A percentile compares a stretch with the other conserved stretches of the same genome.
Conservation (phyloP, 1,140 invertebrate genomes). For the Hyphantria cunea region DNA sequence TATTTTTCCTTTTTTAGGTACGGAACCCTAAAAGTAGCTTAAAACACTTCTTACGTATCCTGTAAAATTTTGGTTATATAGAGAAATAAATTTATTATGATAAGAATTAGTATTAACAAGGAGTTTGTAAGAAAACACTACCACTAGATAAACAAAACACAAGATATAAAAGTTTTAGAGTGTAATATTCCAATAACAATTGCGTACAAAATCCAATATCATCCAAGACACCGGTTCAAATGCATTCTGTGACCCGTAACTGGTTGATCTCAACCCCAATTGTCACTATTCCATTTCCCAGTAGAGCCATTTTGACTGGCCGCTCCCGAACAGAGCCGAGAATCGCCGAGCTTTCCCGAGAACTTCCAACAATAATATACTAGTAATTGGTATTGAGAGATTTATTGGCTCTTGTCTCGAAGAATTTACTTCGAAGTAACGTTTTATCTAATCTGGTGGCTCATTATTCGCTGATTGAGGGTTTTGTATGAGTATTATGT, state of each 20-base stretch:
- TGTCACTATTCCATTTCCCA: slow-evolving; percentile 48
- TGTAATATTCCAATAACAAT: no score
- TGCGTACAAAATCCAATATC: not conserved
- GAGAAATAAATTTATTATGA: no score
- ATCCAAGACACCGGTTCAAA: slow-evolving; percentile 12
- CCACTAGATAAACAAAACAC: no score
- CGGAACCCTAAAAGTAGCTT: no score
- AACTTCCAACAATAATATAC: slow-evolving; percentile 48
- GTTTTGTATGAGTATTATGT: slow-evolving; percentile 44
- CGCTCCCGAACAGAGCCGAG: slow-evolving; percentile 23
- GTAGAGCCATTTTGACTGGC: slow-evolving; percentile 46
- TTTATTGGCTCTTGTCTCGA: slow-evolving; percentile 52
- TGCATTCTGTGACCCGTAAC: slow-evolving; percentile 24
- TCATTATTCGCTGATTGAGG: slow-evolving; percentile 64
- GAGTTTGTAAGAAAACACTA: no score
- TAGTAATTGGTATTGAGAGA: slow-evolving; percentile 56
- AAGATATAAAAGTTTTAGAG: no score
- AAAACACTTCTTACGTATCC: no score
- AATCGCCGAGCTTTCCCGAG: slow-evolving; percentile 28
- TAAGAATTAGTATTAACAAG: no score
- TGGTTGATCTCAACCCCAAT: slow-evolving; percentile 37
- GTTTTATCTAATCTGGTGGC: slow-evolving; percentile 60
- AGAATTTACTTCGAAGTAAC: slow-evolving; percentile 38
- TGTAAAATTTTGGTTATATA: no score
- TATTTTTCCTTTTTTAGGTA: no score